Evolutionary conservation across 2,113 vertebrate species (phyloP).

Genomic region (Cinclus mexicanus): DNA sequence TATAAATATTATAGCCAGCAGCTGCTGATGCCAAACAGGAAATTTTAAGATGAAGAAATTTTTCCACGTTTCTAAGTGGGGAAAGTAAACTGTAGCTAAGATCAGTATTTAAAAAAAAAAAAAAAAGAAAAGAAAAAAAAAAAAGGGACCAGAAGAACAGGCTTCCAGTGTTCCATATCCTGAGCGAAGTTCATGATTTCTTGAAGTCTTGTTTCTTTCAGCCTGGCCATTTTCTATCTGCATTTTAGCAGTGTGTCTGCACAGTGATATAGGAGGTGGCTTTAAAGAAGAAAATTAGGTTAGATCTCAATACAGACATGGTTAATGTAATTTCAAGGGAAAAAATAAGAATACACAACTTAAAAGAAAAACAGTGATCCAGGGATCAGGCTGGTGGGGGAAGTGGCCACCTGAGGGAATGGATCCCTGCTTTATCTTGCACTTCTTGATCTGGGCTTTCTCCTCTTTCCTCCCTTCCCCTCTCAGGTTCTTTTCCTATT

Average conservation of each 20-base stretch:
- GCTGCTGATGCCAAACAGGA: slow-evolving; percentile 69
- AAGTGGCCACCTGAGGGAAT: background rate
- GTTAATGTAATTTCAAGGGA: background rate
- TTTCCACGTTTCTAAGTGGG: slow-evolving; percentile 65
- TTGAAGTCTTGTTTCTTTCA: background rate
- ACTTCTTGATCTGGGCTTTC: background rate
- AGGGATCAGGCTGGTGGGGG: background rate
- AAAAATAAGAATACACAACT: background rate
- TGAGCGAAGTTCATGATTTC: background rate
- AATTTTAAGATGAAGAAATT: slow-evolving; percentile 68
- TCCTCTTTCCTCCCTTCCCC: background rate
- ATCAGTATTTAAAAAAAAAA: background rate
- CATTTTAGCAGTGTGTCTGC: background rate
- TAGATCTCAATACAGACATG: background rate
- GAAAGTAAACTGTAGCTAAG: slow-evolving; percentile 60
- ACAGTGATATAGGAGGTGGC: background rate
- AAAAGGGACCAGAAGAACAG: too few relatives aligned
- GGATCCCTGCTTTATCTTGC: background rate
- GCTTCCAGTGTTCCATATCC: background rate
- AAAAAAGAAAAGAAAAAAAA: background rate
- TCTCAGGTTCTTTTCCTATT: background rate
- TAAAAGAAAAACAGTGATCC: background rate
- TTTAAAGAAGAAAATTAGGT: background rate
- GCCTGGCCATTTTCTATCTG: background rate
- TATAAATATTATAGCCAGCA: slow-evolving; percentile 61